Conservation (phyloP, 2,888 invertebrate genomes). For the Dilophus febrilis region DNA sequence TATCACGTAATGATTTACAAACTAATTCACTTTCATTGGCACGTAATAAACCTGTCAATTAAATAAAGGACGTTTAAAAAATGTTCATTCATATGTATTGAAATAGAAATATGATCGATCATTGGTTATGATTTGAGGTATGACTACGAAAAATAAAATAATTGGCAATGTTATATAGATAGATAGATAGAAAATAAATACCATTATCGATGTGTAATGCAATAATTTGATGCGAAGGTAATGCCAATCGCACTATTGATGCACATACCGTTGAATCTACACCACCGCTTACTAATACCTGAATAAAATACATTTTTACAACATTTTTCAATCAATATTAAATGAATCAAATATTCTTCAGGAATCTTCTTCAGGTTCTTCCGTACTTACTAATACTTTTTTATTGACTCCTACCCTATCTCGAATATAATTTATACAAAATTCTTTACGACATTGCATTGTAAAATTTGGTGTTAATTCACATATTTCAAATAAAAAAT, state of each 20-base stretch:
- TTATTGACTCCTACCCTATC: conserved; percentile 77
- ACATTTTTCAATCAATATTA: conserved; percentile 1
- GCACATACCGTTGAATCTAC: conserved; percentile 99
- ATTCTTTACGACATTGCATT: conserved; percentile 67
- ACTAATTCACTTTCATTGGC: conserved; percentile 86
- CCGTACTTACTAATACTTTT: conserved; percentile 76
- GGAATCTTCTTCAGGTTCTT: too few relatives aligned
- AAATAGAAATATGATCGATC: too few relatives aligned
- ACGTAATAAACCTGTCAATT: conserved; percentile 62
- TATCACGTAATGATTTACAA: conserved; percentile 59
- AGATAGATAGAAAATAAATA: conserved; percentile 20
- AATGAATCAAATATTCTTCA: not conserved
- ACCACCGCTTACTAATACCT: conserved; percentile 91
- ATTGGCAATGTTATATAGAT: too few relatives aligned
- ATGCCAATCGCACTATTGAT: conserved; percentile 77
- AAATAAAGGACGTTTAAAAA: not conserved
- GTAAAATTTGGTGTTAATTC: conserved; percentile 78
- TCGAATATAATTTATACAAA: conserved; percentile 83
- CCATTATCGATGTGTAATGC: conserved; percentile 98
- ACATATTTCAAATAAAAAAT: conserved; percentile 86
- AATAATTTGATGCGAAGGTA: conserved; percentile 79
- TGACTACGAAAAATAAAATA: too few relatives aligned
- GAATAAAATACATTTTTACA: conserved; percentile 12
- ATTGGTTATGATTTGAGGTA: too few relatives aligned
- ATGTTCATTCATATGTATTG: too few relatives aligned